Base-by-base conservation (phyloP, 1,140 invertebrate species). In the Ladona fulva region DNA sequence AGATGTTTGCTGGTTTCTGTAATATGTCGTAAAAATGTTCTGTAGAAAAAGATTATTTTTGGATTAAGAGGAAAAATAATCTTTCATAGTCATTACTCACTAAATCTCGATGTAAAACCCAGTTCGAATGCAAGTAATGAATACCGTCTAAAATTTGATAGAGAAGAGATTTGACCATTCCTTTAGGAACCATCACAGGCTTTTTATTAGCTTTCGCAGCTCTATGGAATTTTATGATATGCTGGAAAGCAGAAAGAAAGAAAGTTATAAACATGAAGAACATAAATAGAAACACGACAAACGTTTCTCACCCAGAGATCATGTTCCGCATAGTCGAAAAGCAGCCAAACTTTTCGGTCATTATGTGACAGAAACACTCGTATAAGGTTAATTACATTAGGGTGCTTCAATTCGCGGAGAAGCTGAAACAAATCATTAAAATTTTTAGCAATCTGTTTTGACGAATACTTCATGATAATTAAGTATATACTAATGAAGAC, bases 141-240 rank as follows among this genome's bases (percentile, higher is more conserved):
- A 99, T 99, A 74, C 98, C 98, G 89, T 99, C 97, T 77, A 99
- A 87, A 83, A 99, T 99, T 89, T 99, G 98, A 89, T 98, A 99
- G 0, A 99, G 86, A 29, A 99, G 87, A 78, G 96, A 98, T 87
- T 99, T 99, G 0, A 99, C 96, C 96, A 98, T 98, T 77, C 93
- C 95, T 84, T 96, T 97, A 14, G 97, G 96, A 19, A 98, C 96
- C 88, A 97, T 95, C 12, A 98, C 92, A 78, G 94, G 92, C 83
- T 99, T 99, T 83, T 99, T 99, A 83, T 96, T 98, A 19, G 96
- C 96, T 87, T 99, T 99, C 0, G 97, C 97, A 77, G 97, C 96
- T 84, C 98, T 89, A 85, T 99, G 98, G 86, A 97, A 99, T 87
- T 99, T 99, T 75, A 99, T 99, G 44, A 99, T 99, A 85, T 99